A percentile compares a stretch with the other conserved stretches of the same genome.
Evolutionary conservation across 2,888 invertebrate species (phyloP).

Genomic region (Euproctis similis): DNA sequence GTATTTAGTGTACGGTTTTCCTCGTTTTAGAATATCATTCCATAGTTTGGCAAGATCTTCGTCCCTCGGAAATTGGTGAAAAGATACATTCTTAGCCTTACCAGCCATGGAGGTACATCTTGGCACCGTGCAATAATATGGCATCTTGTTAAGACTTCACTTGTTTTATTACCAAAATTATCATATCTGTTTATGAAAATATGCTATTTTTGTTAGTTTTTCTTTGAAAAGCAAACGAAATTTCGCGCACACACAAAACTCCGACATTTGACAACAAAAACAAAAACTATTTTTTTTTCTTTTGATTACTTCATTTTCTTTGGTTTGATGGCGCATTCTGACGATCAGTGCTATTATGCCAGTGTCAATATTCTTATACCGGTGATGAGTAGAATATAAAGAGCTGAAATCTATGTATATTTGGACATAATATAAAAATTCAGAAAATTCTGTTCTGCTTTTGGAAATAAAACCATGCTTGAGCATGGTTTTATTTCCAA

Average conservation of each 20-base stretch:
- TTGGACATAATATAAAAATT: too few relatives aligned
- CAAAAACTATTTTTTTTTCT: too few relatives aligned
- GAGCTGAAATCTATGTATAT: too few relatives aligned
- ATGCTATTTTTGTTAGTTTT: constrained; percentile 23
- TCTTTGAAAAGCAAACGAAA: constrained; percentile 58
- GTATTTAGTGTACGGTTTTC: constrained; percentile 69
- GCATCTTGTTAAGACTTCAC: constrained; percentile 51
- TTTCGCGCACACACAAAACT: constrained; percentile 59
- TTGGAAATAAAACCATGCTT: too few relatives aligned
- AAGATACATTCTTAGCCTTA: constrained; percentile 67
- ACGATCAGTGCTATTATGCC: too few relatives aligned
- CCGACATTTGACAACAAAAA: constrained; percentile 42
- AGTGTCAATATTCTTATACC: too few relatives aligned
- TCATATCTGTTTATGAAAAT: constrained; percentile 35
- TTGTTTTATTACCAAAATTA: constrained; percentile 29
- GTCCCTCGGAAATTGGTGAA: constrained; percentile 66
- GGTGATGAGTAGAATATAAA: too few relatives aligned
- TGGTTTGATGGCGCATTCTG: too few relatives aligned
- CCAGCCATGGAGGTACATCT: constrained; percentile 71
- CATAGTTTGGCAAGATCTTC: constrained; percentile 59
- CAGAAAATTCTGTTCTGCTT: too few relatives aligned
- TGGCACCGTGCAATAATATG: constrained; percentile 71
- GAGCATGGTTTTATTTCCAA: too few relatives aligned
- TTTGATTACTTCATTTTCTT: too few relatives aligned
- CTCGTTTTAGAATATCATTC: constrained; percentile 64